These are phyloP conservation scores for Engystomops pustulosus DNA, from an alignment of 2,113 vertebrate species.

Conservation along the genomic window DNA sequence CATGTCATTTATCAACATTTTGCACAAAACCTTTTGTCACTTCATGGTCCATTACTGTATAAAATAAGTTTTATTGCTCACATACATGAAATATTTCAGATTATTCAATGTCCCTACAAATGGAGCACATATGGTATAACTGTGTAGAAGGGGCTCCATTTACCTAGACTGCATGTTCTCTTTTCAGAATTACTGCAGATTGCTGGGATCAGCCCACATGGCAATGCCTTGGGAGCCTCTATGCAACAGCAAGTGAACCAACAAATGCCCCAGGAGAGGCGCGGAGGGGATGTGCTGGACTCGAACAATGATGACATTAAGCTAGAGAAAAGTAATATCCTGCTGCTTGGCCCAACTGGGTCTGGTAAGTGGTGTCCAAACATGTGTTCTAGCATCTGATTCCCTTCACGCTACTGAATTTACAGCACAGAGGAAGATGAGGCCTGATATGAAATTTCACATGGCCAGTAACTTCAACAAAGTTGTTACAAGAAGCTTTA, in stretches of 20 bases:
- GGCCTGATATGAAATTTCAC: too few species aligned
- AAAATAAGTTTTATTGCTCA: not conserved
- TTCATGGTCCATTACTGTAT: not conserved
- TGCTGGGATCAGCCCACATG: constrained; percentile 93
- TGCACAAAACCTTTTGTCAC: not conserved
- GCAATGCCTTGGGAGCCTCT: constrained; percentile 93
- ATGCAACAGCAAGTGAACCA: constrained; percentile 95
- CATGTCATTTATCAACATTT: not conserved
- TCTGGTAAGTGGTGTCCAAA: constrained; percentile 78
- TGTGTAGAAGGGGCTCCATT: too few species aligned
- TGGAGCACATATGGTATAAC: not conserved
- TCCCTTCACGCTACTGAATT: too few species aligned
- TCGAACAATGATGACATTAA: constrained; percentile 90
- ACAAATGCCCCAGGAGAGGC: constrained; percentile 88
- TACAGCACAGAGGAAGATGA: too few species aligned
- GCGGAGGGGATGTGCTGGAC: constrained; percentile 94
- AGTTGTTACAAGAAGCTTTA: too few species aligned
- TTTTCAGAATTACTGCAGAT: constrained; percentile 94
- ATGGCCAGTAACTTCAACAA: too few species aligned
- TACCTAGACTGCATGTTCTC: constrained; percentile 29
- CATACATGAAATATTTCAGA: not conserved
- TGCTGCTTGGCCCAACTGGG: constrained; percentile 95
- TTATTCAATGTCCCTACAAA: not conserved
- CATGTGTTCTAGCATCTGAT: not conserved
- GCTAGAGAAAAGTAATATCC: constrained; percentile 98